Conservation (phyloP, 64 coral and sea anemone genomes). For the Stylophora pistillata region DNA sequence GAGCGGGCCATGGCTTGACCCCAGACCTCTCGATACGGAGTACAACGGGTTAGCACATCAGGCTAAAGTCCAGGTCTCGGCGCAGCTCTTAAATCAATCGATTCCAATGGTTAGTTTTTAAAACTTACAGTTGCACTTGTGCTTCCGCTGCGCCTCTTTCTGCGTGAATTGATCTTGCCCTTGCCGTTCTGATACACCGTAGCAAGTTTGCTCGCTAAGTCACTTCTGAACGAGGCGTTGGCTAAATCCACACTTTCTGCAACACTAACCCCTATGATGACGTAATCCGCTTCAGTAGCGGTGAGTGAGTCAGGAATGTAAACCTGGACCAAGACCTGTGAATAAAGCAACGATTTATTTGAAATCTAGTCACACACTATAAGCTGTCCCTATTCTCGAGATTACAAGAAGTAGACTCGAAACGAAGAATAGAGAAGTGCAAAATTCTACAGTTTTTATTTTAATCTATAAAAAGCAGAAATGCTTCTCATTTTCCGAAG, state of each 20-base stretch:
- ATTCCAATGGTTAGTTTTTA: neutral
- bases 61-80: neutral
- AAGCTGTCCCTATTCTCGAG: neutral
- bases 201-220: constrained; percentile 78
- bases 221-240: constrained; percentile 11
- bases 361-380: neutral
- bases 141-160: constrained; percentile 88
- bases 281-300: constrained; percentile 49
- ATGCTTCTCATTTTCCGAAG: no score
- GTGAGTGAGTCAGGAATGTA: constrained; percentile 69
- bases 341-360: neutral
- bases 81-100: neutral
- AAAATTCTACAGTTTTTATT: no score
- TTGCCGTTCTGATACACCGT: constrained; percentile 64
- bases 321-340: constrained; percentile 70
- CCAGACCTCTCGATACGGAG: no score
- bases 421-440: neutral
- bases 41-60: no score
- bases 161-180: neutral
- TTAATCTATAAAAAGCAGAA: no score
- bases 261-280: constrained; percentile 48
- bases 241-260: constrained; percentile 36
- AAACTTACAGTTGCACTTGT: constrained; percentile 69
- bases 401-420: neutral
- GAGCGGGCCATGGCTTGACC: no score